Conservation (phyloP, 1,140 invertebrate genomes). For the Achatina immaculata region DNA sequence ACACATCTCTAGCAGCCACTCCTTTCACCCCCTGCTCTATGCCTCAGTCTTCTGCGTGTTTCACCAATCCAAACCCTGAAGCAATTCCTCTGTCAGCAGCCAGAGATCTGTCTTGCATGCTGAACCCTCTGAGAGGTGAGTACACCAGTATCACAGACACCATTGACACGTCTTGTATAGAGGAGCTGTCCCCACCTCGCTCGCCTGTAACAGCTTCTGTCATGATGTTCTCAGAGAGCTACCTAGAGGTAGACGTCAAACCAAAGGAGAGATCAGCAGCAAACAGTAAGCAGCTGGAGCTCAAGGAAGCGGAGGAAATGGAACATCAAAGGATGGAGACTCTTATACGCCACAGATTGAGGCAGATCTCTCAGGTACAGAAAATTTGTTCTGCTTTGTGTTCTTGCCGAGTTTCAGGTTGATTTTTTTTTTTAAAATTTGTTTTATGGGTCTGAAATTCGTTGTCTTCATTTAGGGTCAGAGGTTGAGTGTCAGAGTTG, state of each 20-base stretch:
- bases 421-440: not conserved
- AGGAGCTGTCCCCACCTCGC: conserved; percentile 77
- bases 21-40: conserved; percentile 33
- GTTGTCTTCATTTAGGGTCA: too few species aligned
- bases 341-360: conserved; percentile 83
- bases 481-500: not conserved
- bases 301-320: conserved; percentile 89
- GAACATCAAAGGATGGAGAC: conserved; percentile 92
- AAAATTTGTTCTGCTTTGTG: not conserved
- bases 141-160: conserved; percentile 96
- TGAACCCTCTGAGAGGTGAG: conserved; percentile 87
- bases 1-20: conserved; percentile 42
- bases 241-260: conserved; percentile 46
- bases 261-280: conserved; percentile 30
- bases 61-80: conserved; percentile 62
- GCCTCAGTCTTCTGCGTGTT: conserved; percentile 64
- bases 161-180: conserved; percentile 85
- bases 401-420: not conserved
- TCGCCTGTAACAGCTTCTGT: conserved; percentile 76
- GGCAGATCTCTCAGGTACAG: conserved; percentile 71
- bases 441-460: too few species aligned
- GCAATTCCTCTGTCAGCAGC: conserved; percentile 37
- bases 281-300: conserved; percentile 78
- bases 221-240: conserved; percentile 66
- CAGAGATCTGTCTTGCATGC: conserved; percentile 75